Conservation (phyloP, 2,888 invertebrate species). For the Chaetoderma sp. region DNA sequence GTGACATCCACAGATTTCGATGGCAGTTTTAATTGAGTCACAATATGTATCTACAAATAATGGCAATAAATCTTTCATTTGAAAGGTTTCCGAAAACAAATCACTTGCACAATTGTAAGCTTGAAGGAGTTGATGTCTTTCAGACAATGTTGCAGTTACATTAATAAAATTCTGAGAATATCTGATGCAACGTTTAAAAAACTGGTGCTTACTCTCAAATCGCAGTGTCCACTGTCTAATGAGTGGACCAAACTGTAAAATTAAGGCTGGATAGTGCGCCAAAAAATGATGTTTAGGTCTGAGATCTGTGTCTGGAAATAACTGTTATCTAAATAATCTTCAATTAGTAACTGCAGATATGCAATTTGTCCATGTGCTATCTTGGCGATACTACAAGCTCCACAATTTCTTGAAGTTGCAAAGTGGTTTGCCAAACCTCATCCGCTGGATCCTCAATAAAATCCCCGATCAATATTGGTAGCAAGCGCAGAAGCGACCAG, state of each 20-base stretch:
- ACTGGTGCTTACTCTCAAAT: constrained; percentile 5
- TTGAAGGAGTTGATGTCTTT: constrained; percentile 11
- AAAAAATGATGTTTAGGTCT: constrained; percentile 4
- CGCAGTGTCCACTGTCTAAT: constrained; percentile 4
- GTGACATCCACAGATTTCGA: too few species aligned
- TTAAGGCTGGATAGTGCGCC: neutral
- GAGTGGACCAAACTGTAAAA: constrained; percentile 8
- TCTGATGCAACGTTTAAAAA: constrained; percentile 5
- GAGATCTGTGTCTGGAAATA: neutral
- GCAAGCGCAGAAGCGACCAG: neutral
- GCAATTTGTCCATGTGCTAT: neutral
- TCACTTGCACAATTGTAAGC: constrained; percentile 3
- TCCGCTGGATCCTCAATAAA: neutral
- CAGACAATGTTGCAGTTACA: constrained; percentile 1
- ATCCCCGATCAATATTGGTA: neutral
- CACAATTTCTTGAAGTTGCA: neutral
- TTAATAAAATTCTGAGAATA: constrained; percentile 5
- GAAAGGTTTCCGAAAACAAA: too few species aligned
- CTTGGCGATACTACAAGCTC: neutral
- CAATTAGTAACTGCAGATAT: neutral
- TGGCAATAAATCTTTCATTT: too few species aligned
- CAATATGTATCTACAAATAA: too few species aligned
- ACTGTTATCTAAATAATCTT: neutral
- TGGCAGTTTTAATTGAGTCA: too few species aligned
- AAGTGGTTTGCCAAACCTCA: neutral